Base-by-base conservation (phyloP, 2,797 vertebrate genomes). In the Serranus cabrilla region DNA sequence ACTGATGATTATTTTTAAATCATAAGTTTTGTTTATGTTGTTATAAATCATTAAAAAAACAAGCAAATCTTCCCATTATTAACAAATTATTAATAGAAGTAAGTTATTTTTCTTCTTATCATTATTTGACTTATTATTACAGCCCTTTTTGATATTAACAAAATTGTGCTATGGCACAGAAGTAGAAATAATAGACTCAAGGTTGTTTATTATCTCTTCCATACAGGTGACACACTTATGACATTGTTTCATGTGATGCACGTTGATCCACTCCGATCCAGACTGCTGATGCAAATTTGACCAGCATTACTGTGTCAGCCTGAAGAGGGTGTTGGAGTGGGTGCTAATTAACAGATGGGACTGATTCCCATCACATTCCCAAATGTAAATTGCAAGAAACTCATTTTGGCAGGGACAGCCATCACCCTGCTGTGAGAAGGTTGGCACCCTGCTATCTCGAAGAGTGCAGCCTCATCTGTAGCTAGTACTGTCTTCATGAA, bases 341-440 rank as follows among this genome's bases (percentile, higher is more conserved):
- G 9, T 57, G 11, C 1, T 4, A 11, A 21, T 31, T 42, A 57
- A 49, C 21, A 73, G 60, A 49, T 73, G 60, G 42, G 51, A 47
- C 46, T 55, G 21, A n/a, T 40, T 55, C 23, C 49, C 43, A 68
- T 42, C 34, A 62, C 34, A 56, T 42, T 42, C 11, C 49, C 31
- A 62, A 49, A 61, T 49, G 37, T 40, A 62, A 37, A 59, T 74
- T 43, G 12, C 14, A 60, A 60, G 45, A 73, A 55, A 56, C 40
- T 59, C 47, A 60, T 47, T 34, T 65, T 70, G 47, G 27, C 47
- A 70, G 34, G 4, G 34, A 46, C 7, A 20, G 40, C 59, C 25
- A 10, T 27, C 50, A 49, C 43, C 69, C 37, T 60, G 64, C 34
- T 65, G 54, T 37, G 49, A 60, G 56, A 51, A 51, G 37, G 21